These are phyloP conservation scores for Apodemus agrarius DNA, from an alignment of 2,797 vertebrate genomes.

Conservation along the genomic window DNA sequence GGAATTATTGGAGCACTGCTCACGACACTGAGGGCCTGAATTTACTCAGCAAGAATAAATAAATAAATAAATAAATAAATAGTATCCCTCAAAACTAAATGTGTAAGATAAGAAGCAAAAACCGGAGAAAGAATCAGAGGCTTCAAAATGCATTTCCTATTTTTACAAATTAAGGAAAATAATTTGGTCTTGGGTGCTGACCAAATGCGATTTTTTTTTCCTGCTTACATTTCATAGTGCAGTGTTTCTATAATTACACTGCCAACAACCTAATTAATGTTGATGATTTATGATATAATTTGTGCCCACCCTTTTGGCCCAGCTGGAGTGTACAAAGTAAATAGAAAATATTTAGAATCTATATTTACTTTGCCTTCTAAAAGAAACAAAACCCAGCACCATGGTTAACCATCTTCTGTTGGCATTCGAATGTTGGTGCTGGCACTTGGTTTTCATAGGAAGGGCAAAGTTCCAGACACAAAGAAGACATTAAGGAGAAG, in stretches of 20 bases:
- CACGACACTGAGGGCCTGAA: not conserved
- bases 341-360: constrained; percentile 32
- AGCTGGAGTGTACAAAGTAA: constrained; percentile 17
- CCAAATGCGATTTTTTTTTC: constrained; percentile 38
- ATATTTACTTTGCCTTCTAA: constrained; percentile 42
- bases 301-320: not conserved
- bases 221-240: constrained; percentile 34
- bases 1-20: not conserved
- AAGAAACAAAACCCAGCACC: constrained; percentile 16
- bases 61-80: not conserved
- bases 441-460: constrained; percentile 31
- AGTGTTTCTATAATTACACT: constrained; percentile 52
- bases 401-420: not conserved
- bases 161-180: constrained; percentile 46
- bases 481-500: not conserved
- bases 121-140: not conserved
- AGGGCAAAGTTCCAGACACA: not conserved
- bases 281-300: constrained; percentile 13
- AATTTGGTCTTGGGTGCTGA: constrained; percentile 35
- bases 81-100: constrained; percentile 49
- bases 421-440: not conserved
- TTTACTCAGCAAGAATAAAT: not conserved
- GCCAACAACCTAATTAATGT: constrained; percentile 51
- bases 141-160: constrained; percentile 18
- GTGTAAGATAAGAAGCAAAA: constrained; percentile 15